Evolutionary conservation across 2,113 vertebrate genomes (phyloP), one percentile per base, ranked within the genome.

Genomic region (Gorsachius goisagi): DNA sequence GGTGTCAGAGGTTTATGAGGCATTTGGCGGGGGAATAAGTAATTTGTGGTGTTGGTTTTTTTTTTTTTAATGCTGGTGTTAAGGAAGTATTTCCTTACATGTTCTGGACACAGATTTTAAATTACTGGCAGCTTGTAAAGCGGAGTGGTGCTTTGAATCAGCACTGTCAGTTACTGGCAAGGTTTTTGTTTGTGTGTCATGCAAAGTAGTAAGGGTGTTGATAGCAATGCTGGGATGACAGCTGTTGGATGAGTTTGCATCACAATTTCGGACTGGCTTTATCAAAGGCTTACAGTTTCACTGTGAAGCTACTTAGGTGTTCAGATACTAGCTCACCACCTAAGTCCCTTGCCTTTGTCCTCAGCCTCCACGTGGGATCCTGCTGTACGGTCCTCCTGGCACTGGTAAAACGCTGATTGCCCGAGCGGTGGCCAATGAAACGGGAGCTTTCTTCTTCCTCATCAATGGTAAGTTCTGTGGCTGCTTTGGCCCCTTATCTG

Each of bases 371-470:
- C 99, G 99, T 97, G 99, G 99, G 90, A 99, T 99, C 88, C 97
- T 99, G 95, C 98, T 99, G 12, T 99, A 99, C 24, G 99, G 99
- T 96, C 99, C 99, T 71, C 99, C 99, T 95, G 99, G 99, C 89
- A 99, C 99, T 90, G 99, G 99, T 97, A 99, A 99, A 98, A 99
- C 99, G 26, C 98, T 99, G 93, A 99, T 99, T 98, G 99, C 99
- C 84, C 98, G 99, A 98, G 99, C 99, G 0, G 99, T 99, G 53
- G 99, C 99, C 82, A 99, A 99, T 4, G 99, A 99, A 98, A 99
- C 99, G 1, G 99, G 99, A 83, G 99, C 99, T 30, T 99, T 99
- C 95, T 99, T 99, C 97, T 99, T 99, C 95, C 98, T 99, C 63
- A 99, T 99, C 73, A 99, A 99, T 15, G 99, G 99, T 99, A 87